Evolutionary conservation across 2,797 vertebrate genomes (phyloP), one percentile per base, ranked within the genome.

Genomic region (Ceryle rudis): DNA sequence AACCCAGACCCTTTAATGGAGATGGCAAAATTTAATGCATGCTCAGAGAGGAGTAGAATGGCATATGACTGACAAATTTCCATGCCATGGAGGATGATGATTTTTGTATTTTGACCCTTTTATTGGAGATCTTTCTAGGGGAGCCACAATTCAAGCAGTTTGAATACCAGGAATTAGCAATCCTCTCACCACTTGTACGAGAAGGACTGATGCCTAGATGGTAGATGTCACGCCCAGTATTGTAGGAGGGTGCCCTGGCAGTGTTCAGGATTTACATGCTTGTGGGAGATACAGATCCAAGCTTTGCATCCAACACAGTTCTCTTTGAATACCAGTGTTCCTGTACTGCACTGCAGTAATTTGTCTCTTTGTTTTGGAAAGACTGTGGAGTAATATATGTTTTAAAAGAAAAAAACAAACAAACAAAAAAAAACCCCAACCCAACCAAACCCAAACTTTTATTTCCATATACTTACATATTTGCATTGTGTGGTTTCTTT

Each of bases 331-430:
- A 20, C 23, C 54, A 35, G 55, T 39, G 39, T 62, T 93, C 66
- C 17, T 75, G 29, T 66, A 44, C 49, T 47, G 28, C 39, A 23
- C 17, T 60, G 29, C 14, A 79, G 10, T 90, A 81, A 79, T 47
- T 55, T 28, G 31, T 33, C 20, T 90, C 25, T 65, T 87, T 89
- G 18, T 89, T 94, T 85, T 79, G 61, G 80, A 57, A 91, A 47
- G 64, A 51, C 49, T 28, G 15, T 51, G 49, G 49, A 47, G 46
- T 41, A 41, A 41, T 41, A 41, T 15, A 41, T 41, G 14, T 15
- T 41, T 41, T 41, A 41, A 41, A 41, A 41, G 41, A 41, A 41
- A 41, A 41, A 41, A 41, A 41, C 39, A 14, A 41, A n/a, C n/a
- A n/a, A 41, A 41, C 5, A 21, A 11, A 46, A 46, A 21, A 44